Conservation (phyloP, 2,113 vertebrate species). For the Phaetusa simplex region DNA sequence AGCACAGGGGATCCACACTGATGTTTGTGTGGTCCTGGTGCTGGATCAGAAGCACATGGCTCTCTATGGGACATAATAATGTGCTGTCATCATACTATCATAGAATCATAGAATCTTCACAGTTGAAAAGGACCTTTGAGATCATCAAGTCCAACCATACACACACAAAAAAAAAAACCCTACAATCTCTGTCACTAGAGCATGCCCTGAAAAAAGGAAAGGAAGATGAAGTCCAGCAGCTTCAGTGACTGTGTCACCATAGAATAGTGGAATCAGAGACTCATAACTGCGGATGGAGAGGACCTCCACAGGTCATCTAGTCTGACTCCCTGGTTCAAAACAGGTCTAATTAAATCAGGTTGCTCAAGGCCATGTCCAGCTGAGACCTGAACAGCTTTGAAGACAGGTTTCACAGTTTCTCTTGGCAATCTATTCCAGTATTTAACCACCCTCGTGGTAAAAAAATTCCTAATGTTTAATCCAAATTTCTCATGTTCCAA, state of each 20-base stretch:
- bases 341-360: not conserved
- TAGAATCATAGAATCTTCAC: no score
- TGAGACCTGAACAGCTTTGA: not conserved
- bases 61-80: not conserved
- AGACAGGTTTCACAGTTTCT: not conserved
- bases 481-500: not conserved
- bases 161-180: no score
- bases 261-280: not conserved
- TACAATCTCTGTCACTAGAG: no score
- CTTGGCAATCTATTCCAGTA: not conserved
- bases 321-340: not conserved
- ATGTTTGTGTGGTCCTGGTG: not conserved
- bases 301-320: not conserved
- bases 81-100: not conserved
- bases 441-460: not conserved
- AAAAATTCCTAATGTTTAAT: not conserved
- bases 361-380: not conserved
- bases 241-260: not conserved
- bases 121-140: no score
- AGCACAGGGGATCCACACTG: not conserved
- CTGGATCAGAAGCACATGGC: not conserved
- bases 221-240: not conserved
- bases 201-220: not conserved
- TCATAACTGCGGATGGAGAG: not conserved
- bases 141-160: no score